A percentile compares a stretch with the other conserved stretches of the same genome.
phyloP scores from a whole-genome alignment of 37 sponge, comb jelly and placozoan species.

The Beroe ovata region DNA sequence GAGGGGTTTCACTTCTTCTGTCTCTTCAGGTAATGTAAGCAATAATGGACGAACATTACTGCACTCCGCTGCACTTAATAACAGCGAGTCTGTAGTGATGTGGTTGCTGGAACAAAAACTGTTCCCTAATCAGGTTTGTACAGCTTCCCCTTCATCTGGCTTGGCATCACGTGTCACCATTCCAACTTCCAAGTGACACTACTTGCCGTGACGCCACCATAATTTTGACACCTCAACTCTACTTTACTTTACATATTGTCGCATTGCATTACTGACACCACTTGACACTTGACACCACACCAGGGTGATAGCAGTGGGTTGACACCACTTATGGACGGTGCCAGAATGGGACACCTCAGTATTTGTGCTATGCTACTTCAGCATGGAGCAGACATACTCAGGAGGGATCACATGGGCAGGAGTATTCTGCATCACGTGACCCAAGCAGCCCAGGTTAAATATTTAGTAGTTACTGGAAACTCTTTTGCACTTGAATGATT shows the following conservation, averaged over 20 bases:
- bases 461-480: neutral
- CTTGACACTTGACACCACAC: neutral
- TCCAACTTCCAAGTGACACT: too few species aligned
- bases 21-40: constrained; percentile 58
- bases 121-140: constrained; percentile 36
- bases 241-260: too few species aligned
- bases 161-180: too few species aligned
- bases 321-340: constrained; percentile 50
- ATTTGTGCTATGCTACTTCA: neutral
- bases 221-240: too few species aligned
- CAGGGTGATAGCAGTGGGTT: constrained; percentile 59
- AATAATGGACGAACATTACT: constrained; percentile 29
- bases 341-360: constrained; percentile 15
- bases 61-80: constrained; percentile 50
- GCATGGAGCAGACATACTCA: constrained; percentile 35
- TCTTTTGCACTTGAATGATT: too few species aligned
- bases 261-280: too few species aligned
- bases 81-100: neutral
- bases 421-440: constrained; percentile 22
- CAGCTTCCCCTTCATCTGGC: too few species aligned
- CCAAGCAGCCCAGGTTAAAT: constrained; percentile 48
- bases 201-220: too few species aligned
- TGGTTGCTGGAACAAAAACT: neutral
- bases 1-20: too few species aligned
- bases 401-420: neutral